A percentile compares a stretch with the other conserved stretches of the same genome.
These are phyloP conservation scores for Hippoglossus stenolepis DNA, from an alignment of 2,113 vertebrate genomes.

Conservation along the genomic window DNA sequence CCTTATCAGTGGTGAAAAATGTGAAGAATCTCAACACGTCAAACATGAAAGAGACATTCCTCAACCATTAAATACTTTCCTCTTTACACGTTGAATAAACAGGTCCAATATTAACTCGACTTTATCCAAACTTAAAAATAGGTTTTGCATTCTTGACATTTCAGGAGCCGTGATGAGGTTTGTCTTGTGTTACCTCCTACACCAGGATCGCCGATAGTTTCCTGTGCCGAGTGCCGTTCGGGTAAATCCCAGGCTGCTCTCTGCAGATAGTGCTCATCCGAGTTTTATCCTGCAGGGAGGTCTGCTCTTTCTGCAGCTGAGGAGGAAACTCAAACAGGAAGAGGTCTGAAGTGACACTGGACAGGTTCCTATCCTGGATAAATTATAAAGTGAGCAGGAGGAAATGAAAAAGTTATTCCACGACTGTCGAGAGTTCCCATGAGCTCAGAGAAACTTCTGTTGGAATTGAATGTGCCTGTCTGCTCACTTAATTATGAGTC, in stretches of 20 bases:
- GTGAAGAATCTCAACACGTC: slow-evolving; percentile 62
- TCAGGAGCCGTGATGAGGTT: slow-evolving; percentile 64
- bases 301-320: slow-evolving; percentile 47
- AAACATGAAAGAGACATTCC: slow-evolving; percentile 60
- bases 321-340: slow-evolving; percentile 72
- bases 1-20: slow-evolving; percentile 57
- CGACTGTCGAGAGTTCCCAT: no score
- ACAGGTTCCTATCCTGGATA: slow-evolving; percentile 45
- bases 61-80: slow-evolving; percentile 52
- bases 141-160: slow-evolving; percentile 66
- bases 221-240: slow-evolving; percentile 55
- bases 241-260: slow-evolving; percentile 59
- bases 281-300: slow-evolving; percentile 45
- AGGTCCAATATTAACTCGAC: slow-evolving; percentile 64
- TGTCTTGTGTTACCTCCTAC: slow-evolving; percentile 34
- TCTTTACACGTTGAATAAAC: slow-evolving; percentile 64
- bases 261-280: slow-evolving; percentile 72
- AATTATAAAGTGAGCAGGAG: slow-evolving; percentile 23
- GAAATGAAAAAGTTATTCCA: background rate
- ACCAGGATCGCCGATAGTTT: slow-evolving; percentile 33
- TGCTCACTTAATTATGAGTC: slow-evolving; percentile 58
- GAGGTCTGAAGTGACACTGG: slow-evolving; percentile 43
- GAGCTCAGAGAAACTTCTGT: background rate
- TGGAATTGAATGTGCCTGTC: slow-evolving; percentile 30
- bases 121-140: slow-evolving; percentile 70